phyloP scores from a whole-genome alignment of 2,113 vertebrate species.

The Odocoileus virginianus region DNA sequence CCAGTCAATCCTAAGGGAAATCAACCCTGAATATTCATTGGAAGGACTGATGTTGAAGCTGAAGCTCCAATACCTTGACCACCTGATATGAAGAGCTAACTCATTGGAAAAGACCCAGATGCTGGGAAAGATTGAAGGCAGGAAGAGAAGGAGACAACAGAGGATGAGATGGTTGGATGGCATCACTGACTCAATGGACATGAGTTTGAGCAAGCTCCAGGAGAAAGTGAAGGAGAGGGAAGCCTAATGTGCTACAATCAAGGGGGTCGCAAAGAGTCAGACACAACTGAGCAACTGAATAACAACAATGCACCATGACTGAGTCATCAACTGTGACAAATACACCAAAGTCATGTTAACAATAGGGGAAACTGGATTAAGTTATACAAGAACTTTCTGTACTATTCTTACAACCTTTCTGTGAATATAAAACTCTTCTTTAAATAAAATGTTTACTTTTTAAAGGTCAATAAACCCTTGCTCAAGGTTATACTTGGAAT shows the following conservation, averaged over 20 bases:
- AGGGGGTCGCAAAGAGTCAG: rapidly evolving
- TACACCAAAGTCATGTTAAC: neutral
- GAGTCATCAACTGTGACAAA: neutral
- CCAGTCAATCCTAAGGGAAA: neutral
- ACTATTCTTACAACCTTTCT: neutral
- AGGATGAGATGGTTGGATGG: neutral
- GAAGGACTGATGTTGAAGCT: neutral
- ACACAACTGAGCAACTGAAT: neutral
- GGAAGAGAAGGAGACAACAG: neutral
- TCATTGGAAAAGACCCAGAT: neutral
- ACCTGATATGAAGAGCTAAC: neutral
- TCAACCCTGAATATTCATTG: neutral
- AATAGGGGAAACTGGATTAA: neutral
- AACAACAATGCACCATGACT: neutral
- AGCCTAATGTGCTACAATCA: neutral
- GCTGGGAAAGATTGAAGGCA: neutral
- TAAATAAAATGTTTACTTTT: neutral
- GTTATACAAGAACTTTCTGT: neutral
- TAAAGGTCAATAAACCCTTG: neutral
- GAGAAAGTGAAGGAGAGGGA: neutral
- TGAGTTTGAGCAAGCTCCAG: neutral
- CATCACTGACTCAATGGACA: neutral
- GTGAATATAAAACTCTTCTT: neutral
- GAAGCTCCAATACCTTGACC: neutral
- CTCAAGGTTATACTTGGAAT: neutral